phyloP scores from a whole-genome alignment of 1,140 invertebrate species.

The Bombus breviceps region DNA sequence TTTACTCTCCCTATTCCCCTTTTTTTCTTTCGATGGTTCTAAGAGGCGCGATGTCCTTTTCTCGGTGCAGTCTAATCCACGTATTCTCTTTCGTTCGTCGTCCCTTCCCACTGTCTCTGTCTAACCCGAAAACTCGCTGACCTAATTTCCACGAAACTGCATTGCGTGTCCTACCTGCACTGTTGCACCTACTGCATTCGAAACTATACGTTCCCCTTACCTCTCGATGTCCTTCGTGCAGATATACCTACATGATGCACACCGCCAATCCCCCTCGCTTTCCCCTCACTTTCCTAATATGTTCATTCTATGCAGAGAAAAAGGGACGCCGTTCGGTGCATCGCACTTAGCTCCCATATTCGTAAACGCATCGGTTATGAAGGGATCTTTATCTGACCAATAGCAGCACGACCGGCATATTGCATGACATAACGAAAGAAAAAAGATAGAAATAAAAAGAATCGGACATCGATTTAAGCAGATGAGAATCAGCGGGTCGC shows the following conservation, averaged over 20 bases:
- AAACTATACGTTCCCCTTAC: constrained; percentile 56
- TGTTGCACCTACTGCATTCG: constrained; percentile 66
- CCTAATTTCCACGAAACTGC: constrained; percentile 73
- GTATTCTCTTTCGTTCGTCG: constrained; percentile 23
- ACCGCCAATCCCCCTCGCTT: background rate
- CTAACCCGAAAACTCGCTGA: constrained; percentile 72
- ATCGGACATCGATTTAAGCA: constrained; percentile 20
- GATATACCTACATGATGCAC: constrained; percentile 19
- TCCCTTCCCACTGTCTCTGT: constrained; percentile 30
- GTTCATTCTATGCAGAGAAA: constrained; percentile 2
- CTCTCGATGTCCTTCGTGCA: constrained; percentile 27
- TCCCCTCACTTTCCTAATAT: background rate
- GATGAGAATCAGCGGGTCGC: constrained; percentile 23
- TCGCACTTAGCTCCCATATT: background rate
- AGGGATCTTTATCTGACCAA: background rate
- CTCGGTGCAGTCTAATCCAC: constrained; percentile 45
- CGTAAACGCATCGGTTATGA: background rate
- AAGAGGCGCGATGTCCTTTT: constrained; percentile 20
- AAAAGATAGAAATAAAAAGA: constrained; percentile 4
- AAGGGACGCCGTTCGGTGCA: constrained; percentile 11
- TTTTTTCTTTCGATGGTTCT: background rate
- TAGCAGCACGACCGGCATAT: too few relatives aligned
- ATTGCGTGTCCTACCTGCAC: constrained; percentile 72
- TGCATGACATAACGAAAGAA: background rate
- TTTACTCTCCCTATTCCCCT: constrained; percentile 46